Base-by-base conservation (phyloP, 2,888 invertebrate genomes). In the Dimorphilus gyrociliatus region DNA sequence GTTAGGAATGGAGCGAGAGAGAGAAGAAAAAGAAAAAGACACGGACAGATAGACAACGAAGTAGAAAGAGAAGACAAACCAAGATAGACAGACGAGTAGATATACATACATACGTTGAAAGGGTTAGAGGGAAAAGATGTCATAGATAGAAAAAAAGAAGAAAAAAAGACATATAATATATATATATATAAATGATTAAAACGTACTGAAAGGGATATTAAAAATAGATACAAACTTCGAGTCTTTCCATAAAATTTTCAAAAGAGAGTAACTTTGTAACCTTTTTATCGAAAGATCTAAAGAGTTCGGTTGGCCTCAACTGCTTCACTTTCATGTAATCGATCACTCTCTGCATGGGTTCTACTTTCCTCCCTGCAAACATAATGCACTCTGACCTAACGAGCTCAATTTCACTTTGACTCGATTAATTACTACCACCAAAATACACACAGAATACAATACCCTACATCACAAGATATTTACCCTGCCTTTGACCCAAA, bases 321-420 rank as follows among this genome's bases (percentile, higher is more conserved):
- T 45, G 45, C 12, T 41, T 31, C 3, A 36, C 29, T 16, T 44
- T 42, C 33, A 53, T 45, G 34, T 48, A 52, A 18, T 44, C 42
- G 19, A 53, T 38, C 4, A 53, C 40, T n/a, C 39, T 16, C 27
- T 49, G 37, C 48, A 53, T 50, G 1, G 51, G 49, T 12, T 45
- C 41, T 2, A 41, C 28, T 29, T 43, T 37, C 14, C 41, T 38
- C 15, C 38, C 50, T 50, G 30, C 6, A 32, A 34, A 6, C 14
- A n/a, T 23, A 30, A 15, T 3, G 2, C n/a, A n/a, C n/a, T n/a
- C n/a, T n/a, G n/a, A n/a, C n/a, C n/a, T n/a, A n/a, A n/a, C n/a
- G n/a, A n/a, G n/a, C n/a, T n/a, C n/a, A n/a, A n/a, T n/a, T n/a
- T n/a, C n/a, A n/a, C n/a, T n/a, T n/a, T n/a, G n/a, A n/a, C n/a